These are phyloP conservation scores for Caenorhabditis sinica DNA, from an alignment of 2,888 invertebrate genomes.

Conservation along the genomic window DNA sequence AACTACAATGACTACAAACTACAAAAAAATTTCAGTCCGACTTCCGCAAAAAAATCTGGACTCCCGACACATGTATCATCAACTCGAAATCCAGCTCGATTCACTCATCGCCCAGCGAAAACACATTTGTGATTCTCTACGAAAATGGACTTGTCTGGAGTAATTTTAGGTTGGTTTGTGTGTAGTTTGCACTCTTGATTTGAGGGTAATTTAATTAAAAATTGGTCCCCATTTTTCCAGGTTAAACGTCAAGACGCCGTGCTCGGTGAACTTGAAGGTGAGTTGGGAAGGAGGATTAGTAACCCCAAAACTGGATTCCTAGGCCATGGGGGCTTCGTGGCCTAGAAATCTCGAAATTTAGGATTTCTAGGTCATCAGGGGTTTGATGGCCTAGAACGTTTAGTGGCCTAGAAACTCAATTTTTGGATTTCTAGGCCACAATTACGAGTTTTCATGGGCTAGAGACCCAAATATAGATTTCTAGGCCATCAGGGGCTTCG, in stretches of 20 bases:
- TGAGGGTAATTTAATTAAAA: not conserved
- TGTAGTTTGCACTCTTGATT: not conserved
- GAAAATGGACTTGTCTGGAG: slow-evolving; percentile 84
- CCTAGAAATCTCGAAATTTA: too few species aligned
- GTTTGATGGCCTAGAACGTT: too few species aligned
- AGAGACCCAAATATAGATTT: too few species aligned
- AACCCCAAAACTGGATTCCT: not conserved
- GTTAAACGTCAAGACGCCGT: slow-evolving; percentile 83
- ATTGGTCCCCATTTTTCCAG: slow-evolving; percentile 66
- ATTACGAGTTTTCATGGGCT: too few species aligned
- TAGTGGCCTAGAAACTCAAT: too few species aligned
- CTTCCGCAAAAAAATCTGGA: slow-evolving; percentile 83
- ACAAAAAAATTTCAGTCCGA: slow-evolving; percentile 70
- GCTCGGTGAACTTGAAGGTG: slow-evolving; percentile 77
- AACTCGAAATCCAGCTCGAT: slow-evolving; percentile 80
- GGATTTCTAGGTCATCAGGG: too few species aligned
- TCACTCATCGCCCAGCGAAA: slow-evolving; percentile 83
- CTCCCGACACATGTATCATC: slow-evolving; percentile 83
- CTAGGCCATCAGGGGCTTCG: too few species aligned
- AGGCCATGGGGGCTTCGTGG: too few species aligned
- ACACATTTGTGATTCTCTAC: slow-evolving; percentile 84
- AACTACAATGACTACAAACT: not conserved
- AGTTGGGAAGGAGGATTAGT: slow-evolving; percentile 10
- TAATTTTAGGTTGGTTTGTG: slow-evolving; percentile 77
- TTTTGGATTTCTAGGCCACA: too few species aligned